These are phyloP conservation scores for Disparrhopalites patrizii DNA, from an alignment of 2,888 invertebrate species.

Conservation along the genomic window DNA sequence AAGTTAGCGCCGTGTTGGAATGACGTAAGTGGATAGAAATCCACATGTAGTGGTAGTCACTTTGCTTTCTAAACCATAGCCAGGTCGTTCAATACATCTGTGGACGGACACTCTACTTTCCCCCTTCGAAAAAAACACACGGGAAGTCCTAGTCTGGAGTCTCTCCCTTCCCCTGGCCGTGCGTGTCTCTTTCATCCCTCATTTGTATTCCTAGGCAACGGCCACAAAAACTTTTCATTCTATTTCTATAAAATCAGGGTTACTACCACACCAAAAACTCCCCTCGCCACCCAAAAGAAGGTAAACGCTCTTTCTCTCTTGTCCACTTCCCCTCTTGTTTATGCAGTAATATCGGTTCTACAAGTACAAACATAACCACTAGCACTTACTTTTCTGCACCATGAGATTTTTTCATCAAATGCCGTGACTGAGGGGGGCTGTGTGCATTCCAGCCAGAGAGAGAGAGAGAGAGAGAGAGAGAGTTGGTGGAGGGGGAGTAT, in stretches of 20 bases:
- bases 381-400: too few relatives aligned
- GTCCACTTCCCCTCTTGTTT: too few relatives aligned
- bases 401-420: too few relatives aligned
- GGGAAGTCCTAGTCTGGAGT: too few relatives aligned
- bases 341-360: too few relatives aligned
- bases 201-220: conserved; percentile 9
- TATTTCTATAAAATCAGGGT: conserved; percentile 4
- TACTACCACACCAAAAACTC: background rate
- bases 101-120: too few relatives aligned
- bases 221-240: conserved; percentile 2
- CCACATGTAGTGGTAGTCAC: too few relatives aligned
- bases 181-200: background rate
- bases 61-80: too few relatives aligned
- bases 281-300: too few relatives aligned
- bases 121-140: too few relatives aligned
- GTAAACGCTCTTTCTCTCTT: too few relatives aligned
- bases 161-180: background rate
- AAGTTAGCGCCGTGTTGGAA: conserved; percentile 1
- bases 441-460: background rate
- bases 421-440: background rate
- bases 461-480: background rate
- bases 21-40: background rate
- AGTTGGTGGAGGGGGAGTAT: background rate
- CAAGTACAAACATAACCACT: too few relatives aligned
- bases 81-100: background rate